phyloP scores from a whole-genome alignment of 2,113 vertebrate species.

The Morone saxatilis region DNA sequence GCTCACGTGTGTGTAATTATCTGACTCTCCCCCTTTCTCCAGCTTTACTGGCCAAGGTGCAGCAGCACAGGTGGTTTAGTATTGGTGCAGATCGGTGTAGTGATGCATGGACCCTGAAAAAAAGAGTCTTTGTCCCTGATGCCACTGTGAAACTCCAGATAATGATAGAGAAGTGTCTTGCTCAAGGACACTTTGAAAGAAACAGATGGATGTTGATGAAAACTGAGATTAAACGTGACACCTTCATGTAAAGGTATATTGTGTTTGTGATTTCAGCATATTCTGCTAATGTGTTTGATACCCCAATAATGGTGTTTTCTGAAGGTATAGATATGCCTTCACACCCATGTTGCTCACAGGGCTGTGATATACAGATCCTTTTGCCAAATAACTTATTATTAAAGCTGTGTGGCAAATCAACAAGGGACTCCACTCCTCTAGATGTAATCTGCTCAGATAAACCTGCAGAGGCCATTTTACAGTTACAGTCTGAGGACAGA shows the following conservation, averaged over 20 bases:
- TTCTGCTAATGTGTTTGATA: neutral
- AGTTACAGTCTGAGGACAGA: constrained; percentile 64
- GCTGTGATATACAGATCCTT: neutral
- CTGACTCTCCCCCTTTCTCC: neutral
- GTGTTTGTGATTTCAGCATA: neutral
- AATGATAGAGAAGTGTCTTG: neutral
- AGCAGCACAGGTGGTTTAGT: constrained; percentile 22
- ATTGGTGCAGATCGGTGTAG: neutral
- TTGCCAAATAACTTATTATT: constrained; percentile 40
- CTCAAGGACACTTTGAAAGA: neutral
- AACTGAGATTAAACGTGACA: neutral
- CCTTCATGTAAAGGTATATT: neutral
- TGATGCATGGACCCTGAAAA: constrained; percentile 4
- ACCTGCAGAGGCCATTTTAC: constrained; percentile 66
- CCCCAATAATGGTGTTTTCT: neutral
- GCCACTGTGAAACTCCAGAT: neutral
- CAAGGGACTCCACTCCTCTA: constrained; percentile 41
- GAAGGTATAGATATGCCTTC: neutral
- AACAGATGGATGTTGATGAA: neutral
- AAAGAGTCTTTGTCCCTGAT: neutral
- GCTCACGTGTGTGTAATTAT: constrained; percentile 21
- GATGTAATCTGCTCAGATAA: constrained; percentile 72
- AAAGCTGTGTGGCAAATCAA: constrained; percentile 50
- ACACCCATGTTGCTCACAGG: neutral
- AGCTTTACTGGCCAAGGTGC: constrained; percentile 2